Base-by-base conservation (phyloP, 1,140 invertebrate genomes). In the Plutomurus gul region DNA sequence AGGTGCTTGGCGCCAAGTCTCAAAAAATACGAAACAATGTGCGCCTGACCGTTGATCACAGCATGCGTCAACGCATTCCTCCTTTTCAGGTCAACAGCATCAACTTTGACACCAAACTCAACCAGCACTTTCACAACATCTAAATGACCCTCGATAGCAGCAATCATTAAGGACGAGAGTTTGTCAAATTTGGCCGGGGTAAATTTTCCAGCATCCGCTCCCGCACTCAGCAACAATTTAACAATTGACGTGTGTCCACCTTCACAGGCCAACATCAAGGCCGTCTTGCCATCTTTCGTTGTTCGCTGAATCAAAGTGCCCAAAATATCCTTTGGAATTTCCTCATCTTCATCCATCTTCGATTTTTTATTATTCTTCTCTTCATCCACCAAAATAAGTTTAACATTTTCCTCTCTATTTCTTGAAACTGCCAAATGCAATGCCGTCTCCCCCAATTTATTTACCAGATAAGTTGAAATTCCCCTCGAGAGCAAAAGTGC, bases 31-130 rank as follows among this genome's bases (percentile, higher is more conserved):
- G 88, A 89, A 0, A 87, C 87, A 43, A 89, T 84, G 79, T 88
- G 86, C 4, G 87, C 84, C 80, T 89, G 87, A 7, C 89, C 89
- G 84, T 89, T 89, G 76, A 90, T 88, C 13, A 88, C 85, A 10
- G 89, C 88, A 85, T 89, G 87, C 4, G 86, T 88, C 51, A 90
- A 75, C 13, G 89, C 87, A 47, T 88, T 87, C 13, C 88, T 84
- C 78, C 88, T 87, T 72, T 86, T 84, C 77, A 87, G 88, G 80
- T 90, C 89, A 37, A 72, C 80, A 10, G 39, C 76, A 33, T 85
- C 84, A 6, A 85, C 56, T 36, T 85, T 81, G 0, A 80, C 83
- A 25, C 78, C 83, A 18, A 81, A 60, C 16, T 74, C 77, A 47
- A 85, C 46, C n/a, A 84, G 70, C 10, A 80, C 46, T 56, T 83